Percentiles rank a stretch among this genome's conserved stretches.
Conservation (phyloP, 2,113 vertebrate genomes). For the Hemicordylus capensis region DNA sequence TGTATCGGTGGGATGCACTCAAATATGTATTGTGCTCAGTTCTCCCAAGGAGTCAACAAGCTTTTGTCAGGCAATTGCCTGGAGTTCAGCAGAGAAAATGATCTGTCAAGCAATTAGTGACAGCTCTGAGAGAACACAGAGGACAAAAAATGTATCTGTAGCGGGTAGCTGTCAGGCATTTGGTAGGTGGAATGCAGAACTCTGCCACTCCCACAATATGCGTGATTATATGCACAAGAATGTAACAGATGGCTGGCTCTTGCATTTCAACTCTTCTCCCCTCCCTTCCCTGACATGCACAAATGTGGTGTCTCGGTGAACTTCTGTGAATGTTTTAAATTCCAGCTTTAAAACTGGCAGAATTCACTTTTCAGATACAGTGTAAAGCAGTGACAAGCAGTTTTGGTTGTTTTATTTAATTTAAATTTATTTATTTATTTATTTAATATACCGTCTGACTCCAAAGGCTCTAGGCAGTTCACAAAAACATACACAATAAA, state of each 20-base stretch:
- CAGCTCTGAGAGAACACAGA: constrained; percentile 45
- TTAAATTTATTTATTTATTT: background rate
- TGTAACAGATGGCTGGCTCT: background rate
- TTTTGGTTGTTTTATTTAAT: background rate
- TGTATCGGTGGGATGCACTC: constrained; percentile 36
- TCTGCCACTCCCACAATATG: constrained; percentile 37
- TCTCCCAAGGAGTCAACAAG: constrained; percentile 47
- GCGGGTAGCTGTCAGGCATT: constrained; percentile 44
- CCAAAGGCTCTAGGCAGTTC: no score
- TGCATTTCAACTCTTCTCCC: background rate
- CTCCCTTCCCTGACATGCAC: background rate
- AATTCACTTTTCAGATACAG: background rate
- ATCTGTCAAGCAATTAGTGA: constrained; percentile 47
- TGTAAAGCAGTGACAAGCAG: constrained; percentile 5
- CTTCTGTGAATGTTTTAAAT: background rate
- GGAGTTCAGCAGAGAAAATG: constrained; percentile 47
- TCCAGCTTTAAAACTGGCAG: background rate
- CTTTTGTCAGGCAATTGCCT: constrained; percentile 46
- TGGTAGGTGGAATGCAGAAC: constrained; percentile 12
- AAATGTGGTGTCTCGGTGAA: background rate
- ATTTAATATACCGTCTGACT: no score
- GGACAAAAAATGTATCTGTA: constrained; percentile 40
- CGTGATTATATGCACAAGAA: background rate
- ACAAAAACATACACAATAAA: background rate
- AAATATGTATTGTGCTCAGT: constrained; percentile 51